Evolutionary conservation across 2,888 invertebrate genomes (phyloP), one percentile per base, ranked within the genome.

Genomic region (Arctia plantaginis): DNA sequence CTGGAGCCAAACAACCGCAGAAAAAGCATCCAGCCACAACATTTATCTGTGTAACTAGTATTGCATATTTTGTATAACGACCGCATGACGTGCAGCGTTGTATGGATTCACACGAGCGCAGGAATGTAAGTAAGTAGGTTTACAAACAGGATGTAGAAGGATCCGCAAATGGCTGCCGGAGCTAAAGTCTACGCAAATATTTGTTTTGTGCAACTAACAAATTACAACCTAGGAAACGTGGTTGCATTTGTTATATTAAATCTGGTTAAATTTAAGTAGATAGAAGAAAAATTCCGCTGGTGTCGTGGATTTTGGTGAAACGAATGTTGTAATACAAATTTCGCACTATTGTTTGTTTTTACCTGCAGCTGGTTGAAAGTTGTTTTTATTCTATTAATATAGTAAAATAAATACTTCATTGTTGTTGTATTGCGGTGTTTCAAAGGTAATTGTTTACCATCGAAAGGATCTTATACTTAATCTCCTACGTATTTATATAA

Each of bases 71-170:
- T 76, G 84, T 82, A 77, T 82, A 79, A 74, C 82, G 62, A 64
- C 76, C 83, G 66, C 80, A 80, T 84, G 79, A 82, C 79, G 79
- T 78, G 69, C 77, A 76, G 78, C 81, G 83, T 86, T 86, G 82
- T 81, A 85, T 79, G 81, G 85, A 78, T 86, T 85, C 83, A 82
- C 86, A 81, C 86, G 81, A 83, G 85, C 82, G 81, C 78, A 84
- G 86, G 85, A 87, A 89, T 87, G 87, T 86, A 83, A 85, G 84
- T 86, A 86, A 88, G 85, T 86, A 86, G 82, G 85, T 87, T 89
- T 85, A 85, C 86, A 86, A 85, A 88, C 82, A 84, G 86, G 86
- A 86, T 84, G 82, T 77, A 81, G 80, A 80, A 80, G 81, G 84
- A 84, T 87, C 85, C 86, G 84, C 86, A 87, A 89, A 88, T 88